Conservation (phyloP, 2,113 vertebrate species). For the Apteryx owenii region DNA sequence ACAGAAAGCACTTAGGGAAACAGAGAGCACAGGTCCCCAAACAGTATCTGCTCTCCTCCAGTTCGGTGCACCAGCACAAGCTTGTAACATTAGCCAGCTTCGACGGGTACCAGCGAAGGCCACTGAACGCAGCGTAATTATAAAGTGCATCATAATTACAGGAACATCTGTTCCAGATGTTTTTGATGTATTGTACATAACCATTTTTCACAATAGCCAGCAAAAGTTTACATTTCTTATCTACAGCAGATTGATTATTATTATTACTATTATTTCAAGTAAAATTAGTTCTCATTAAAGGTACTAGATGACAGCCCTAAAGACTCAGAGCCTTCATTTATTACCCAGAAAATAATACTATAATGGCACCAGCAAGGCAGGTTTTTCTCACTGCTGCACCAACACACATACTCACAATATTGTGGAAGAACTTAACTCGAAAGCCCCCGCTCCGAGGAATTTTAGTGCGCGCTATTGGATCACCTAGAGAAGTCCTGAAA, state of each 20-base stretch:
- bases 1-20: not conserved
- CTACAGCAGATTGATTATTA: not conserved
- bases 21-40: not conserved
- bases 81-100: not conserved
- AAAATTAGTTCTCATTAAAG: constrained; percentile 11
- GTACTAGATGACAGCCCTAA: not conserved
- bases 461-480: accelerated
- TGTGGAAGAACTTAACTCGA: not conserved
- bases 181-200: not conserved
- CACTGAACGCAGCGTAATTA: not conserved
- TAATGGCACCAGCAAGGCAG: not conserved
- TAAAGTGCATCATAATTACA: not conserved
- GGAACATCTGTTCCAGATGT: constrained; percentile 46
- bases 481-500: not conserved
- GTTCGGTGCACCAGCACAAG: not conserved
- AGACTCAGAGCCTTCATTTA: not conserved
- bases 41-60: not conserved
- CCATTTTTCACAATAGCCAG: not conserved
- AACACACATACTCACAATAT: not conserved
- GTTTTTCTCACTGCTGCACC: not conserved
- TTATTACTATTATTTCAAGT: not conserved
- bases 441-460: not conserved
- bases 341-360: not conserved
- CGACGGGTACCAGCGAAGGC: not conserved
- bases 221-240: not conserved